A percentile compares a stretch with the other conserved stretches of the same genome.
These are phyloP conservation scores for Antheraea pernyi DNA, from an alignment of 1,140 invertebrate species.

Conservation along the genomic window DNA sequence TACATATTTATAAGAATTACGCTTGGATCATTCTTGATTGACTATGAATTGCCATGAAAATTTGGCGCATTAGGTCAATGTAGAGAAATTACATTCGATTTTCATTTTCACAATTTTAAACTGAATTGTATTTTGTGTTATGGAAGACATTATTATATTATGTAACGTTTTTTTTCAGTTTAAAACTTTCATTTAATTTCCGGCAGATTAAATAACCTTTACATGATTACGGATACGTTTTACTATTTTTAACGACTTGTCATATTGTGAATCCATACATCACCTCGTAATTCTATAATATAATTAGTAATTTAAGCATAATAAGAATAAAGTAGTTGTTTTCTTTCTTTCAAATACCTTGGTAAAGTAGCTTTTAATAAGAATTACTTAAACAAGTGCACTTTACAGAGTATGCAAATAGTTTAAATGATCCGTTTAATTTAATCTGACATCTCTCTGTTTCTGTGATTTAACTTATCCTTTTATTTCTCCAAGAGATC, in stretches of 20 bases:
- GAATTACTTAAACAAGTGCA: not conserved
- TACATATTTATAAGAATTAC: not conserved
- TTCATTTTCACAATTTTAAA: not conserved
- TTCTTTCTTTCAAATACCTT: too few species aligned
- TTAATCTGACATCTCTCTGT: not conserved
- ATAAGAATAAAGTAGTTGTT: too few species aligned
- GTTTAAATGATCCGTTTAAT: not conserved
- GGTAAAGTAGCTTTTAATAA: not conserved
- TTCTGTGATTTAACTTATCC: not conserved
- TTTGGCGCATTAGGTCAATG: not conserved
- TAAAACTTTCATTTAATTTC: too few species aligned
- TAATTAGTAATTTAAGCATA: too few species aligned
- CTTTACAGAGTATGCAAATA: not conserved
- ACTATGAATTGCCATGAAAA: not conserved
- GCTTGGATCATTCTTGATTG: not conserved
- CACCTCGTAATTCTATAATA: too few species aligned
- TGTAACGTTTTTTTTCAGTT: too few species aligned
- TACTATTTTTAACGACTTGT: too few species aligned
- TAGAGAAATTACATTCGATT: too few species aligned
- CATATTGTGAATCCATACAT: too few species aligned
- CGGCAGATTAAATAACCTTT: too few species aligned
- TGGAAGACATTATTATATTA: not conserved
- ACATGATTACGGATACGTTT: too few species aligned
- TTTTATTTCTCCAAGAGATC: slow-evolving; percentile 24
- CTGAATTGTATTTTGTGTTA: not conserved